Evolutionary conservation across 2,113 vertebrate genomes (phyloP).

Genomic region (Bos taurus): DNA sequence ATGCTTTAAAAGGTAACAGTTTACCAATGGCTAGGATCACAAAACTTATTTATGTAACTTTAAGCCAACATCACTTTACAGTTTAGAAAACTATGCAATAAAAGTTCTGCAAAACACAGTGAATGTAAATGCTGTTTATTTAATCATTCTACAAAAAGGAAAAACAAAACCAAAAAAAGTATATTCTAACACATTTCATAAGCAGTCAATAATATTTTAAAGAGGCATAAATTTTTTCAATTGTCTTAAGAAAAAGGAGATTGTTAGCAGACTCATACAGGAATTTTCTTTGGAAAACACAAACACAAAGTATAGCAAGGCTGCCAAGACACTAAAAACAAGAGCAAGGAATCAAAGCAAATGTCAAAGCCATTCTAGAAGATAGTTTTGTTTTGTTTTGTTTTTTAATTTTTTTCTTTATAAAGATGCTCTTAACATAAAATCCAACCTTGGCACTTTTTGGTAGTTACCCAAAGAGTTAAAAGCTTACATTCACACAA

Average conservation of each 20-base stretch:
- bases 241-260: not conserved
- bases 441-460: not conserved
- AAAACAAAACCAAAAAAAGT: not conserved
- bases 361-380: not conserved
- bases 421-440: not conserved
- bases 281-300: not conserved
- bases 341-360: not conserved
- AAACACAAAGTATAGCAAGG: not conserved
- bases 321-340: not conserved
- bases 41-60: not conserved
- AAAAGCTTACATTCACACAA: not conserved
- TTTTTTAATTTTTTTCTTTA: not conserved
- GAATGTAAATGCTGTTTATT: not conserved
- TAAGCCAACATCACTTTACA: not conserved
- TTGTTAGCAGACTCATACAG: not conserved
- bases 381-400: not conserved
- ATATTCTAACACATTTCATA: not conserved
- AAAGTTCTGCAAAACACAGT: not conserved
- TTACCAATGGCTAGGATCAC: not conserved
- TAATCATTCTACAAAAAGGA: not conserved
- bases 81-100: not conserved
- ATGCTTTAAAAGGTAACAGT: not conserved
- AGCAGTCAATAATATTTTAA: not conserved
- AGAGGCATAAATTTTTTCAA: not conserved
- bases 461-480: not conserved